Evolutionary conservation across 2,888 invertebrate species (phyloP).

Genomic region (Epiblema foenella): DNA sequence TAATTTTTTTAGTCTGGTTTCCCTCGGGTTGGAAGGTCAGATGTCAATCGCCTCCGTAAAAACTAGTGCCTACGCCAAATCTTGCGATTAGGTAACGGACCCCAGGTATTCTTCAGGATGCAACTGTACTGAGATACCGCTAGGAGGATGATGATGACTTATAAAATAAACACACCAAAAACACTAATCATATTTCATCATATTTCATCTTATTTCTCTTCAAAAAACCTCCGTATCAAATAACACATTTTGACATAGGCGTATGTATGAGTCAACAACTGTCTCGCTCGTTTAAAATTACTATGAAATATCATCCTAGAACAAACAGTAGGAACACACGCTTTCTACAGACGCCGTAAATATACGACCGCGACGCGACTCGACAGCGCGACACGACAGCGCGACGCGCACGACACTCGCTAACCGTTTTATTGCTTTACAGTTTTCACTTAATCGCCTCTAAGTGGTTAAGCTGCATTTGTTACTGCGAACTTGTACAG

Average conservation of each 20-base stretch:
- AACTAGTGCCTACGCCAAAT: no score
- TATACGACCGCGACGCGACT: constrained; percentile 24
- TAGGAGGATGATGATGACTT: no score
- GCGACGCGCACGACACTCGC: constrained; percentile 24
- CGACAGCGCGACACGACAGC: constrained; percentile 17
- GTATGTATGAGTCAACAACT: background rate
- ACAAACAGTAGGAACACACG: constrained; percentile 1
- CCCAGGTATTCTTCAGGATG: no score
- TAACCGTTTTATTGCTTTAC: constrained; percentile 21
- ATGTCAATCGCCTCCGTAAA: no score
- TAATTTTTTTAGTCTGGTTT: no score
- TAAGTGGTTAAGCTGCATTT: constrained; percentile 19
- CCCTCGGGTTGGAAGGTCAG: no score
- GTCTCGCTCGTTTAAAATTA: constrained; percentile 7
- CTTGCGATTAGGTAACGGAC: no score
- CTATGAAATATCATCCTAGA: constrained; percentile 12
- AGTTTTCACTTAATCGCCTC: constrained; percentile 6
- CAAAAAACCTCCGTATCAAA: background rate
- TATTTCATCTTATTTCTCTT: no score
- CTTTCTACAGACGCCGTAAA: constrained; percentile 34
- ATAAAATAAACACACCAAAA: no score
- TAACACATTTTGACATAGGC: background rate
- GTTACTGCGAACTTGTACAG: constrained; percentile 3
- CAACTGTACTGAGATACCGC: no score
- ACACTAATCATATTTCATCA: no score